phyloP scores from a whole-genome alignment of 2,797 vertebrate genomes.

The Melanotaenia nigrans region DNA sequence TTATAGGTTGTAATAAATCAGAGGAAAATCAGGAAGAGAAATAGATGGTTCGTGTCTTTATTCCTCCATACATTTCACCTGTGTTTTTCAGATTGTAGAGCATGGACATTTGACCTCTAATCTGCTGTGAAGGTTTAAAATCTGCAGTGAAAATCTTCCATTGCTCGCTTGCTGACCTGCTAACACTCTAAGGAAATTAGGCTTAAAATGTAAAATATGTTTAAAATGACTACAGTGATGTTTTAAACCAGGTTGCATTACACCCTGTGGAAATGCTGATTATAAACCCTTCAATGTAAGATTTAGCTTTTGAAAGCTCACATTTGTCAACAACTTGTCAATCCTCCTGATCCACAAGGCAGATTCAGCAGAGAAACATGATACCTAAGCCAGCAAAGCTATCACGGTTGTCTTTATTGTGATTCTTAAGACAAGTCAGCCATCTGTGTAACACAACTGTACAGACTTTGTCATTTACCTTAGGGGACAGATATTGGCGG shows the following conservation, averaged over 20 bases:
- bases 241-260: constrained; percentile 6
- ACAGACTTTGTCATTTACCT: constrained; percentile 56
- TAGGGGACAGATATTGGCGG: constrained; percentile 59
- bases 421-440: constrained; percentile 43
- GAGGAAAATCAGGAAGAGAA: no score
- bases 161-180: no score
- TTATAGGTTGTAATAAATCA: no score
- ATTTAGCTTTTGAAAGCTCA: neutral
- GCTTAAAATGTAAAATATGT: no score
- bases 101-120: no score
- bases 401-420: constrained; percentile 16
- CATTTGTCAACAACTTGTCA: neutral
- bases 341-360: neutral
- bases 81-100: no score
- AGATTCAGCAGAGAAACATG: neutral
- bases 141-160: neutral
- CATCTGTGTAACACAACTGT: constrained; percentile 55
- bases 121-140: neutral
- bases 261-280: constrained; percentile 9
- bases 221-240: neutral
- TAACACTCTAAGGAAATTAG: no score
- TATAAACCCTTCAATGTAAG: neutral
- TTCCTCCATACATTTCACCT: no score
- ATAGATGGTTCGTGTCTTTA: no score
- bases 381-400: neutral